Evolutionary conservation across 2,888 invertebrate species (phyloP), one percentile per base, ranked within the genome.

Genomic region (Drosophila birchii): DNA sequence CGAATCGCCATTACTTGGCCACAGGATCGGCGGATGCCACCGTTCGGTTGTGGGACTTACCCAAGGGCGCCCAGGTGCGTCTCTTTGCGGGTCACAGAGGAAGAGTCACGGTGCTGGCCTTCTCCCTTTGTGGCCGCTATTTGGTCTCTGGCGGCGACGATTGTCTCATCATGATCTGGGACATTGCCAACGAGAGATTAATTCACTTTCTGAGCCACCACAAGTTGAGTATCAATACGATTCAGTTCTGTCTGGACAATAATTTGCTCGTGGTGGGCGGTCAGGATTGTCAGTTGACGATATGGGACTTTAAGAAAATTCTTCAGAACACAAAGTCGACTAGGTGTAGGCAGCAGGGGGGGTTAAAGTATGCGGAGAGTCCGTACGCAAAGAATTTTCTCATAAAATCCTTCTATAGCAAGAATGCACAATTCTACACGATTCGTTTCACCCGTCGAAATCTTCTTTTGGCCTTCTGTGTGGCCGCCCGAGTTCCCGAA

Each of bases 11-110:
- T 20, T 86, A 88, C 16, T 12, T 88, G 20, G 85, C 81, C 53
- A 86, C 85, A 0, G 85, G 87, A 7, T 85, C 89, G 0, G 73
- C 66, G 0, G 85, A 85, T 32, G 70, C 77, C 29, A 88, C 85
- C 0, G 74, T 84, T 0, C 61, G 84, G 11, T 5, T 85, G 12
- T 85, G 89, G 89, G 84, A 88, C 32, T 20, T 88, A 0, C 14
- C 69, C 1, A 75, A 69, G 18, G 68, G 71, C 0, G 11, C 23
- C 0, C 81, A 88, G 47, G 74, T 88, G 29, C 87, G 85, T 0
- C 6, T 84, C 3, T 76, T 85, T 8, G 59, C 56, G 6, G 89
- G 78, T 5, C 85, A 88, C 29, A 45, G 16, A 0, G 45, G 34
- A 0, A 39, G 29, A 7, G 32, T 85, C 4, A 75, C 45, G 23